A percentile compares a stretch with the other conserved stretches of the same genome.
Evolutionary conservation across 1,140 invertebrate species (phyloP).

Genomic region (Subanguina moxae): DNA sequence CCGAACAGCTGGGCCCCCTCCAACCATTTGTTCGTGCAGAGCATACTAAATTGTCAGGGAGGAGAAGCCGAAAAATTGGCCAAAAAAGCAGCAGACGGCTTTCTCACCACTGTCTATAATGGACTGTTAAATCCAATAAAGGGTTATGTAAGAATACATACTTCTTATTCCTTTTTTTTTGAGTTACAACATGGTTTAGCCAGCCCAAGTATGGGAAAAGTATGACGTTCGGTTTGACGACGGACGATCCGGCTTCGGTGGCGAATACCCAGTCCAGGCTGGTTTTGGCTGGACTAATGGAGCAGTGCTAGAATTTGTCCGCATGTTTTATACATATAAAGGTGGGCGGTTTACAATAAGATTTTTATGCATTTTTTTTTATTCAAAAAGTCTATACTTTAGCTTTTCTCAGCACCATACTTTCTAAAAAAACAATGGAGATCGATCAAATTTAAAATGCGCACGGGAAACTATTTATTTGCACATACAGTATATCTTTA

Average conservation of each 20-base stretch:
- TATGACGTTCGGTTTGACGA: slow-evolving; percentile 62
- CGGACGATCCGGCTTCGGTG: slow-evolving; percentile 46
- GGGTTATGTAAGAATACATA: slow-evolving; percentile 17
- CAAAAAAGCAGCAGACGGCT: slow-evolving; percentile 59
- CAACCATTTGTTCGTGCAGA: slow-evolving; percentile 51
- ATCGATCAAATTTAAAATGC: too few species aligned
- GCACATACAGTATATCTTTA: too few species aligned
- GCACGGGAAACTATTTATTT: neutral
- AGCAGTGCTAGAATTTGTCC: slow-evolving; percentile 61
- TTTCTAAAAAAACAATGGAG: neutral
- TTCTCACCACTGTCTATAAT: slow-evolving; percentile 76
- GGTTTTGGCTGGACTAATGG: slow-evolving; percentile 86
- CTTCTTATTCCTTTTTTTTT: slow-evolving; percentile 1
- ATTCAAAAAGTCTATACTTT: too few species aligned
- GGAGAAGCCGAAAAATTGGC: slow-evolving; percentile 30
- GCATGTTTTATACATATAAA: slow-evolving; percentile 35
- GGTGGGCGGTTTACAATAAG: too few species aligned
- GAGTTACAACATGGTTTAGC: slow-evolving; percentile 60
- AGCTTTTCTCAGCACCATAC: too few species aligned
- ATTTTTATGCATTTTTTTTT: too few species aligned
- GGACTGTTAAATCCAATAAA: slow-evolving; percentile 66
- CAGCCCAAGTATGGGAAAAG: slow-evolving; percentile 80
- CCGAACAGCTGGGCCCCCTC: slow-evolving; percentile 70
- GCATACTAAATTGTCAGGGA: slow-evolving; percentile 63
- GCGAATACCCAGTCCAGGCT: slow-evolving; percentile 50